Percentiles rank a stretch among this genome's conserved stretches.
Evolutionary conservation across 2,797 vertebrate genomes (phyloP).

Genomic region (Myotis myotis): DNA sequence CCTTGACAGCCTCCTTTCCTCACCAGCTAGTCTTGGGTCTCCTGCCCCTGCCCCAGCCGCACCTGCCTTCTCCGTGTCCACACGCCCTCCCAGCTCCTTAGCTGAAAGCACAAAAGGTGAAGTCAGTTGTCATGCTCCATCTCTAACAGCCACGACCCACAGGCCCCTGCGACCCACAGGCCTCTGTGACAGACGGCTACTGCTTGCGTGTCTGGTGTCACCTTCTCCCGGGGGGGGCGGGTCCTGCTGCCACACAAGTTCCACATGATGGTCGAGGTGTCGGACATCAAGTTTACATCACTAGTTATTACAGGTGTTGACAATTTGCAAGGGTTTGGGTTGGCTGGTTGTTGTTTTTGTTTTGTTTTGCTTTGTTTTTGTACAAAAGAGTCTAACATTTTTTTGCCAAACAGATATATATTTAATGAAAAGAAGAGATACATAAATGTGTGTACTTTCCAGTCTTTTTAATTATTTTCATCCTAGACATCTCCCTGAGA

Average conservation of each 20-base stretch:
- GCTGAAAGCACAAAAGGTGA: constrained; percentile 73
- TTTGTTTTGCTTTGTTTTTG: constrained; percentile 82
- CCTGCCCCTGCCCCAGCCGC: not conserved
- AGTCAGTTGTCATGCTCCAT: constrained; percentile 63
- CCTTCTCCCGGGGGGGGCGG: constrained; percentile 58
- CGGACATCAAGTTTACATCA: constrained; percentile 86
- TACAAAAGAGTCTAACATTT: constrained; percentile 87
- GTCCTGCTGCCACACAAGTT: constrained; percentile 56
- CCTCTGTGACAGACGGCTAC: not conserved
- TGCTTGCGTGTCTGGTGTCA: constrained; percentile 63
- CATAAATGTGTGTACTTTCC: constrained; percentile 83
- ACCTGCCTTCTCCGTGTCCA: constrained; percentile 68
- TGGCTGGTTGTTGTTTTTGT: not conserved
- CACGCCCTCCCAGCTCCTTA: constrained; percentile 64
- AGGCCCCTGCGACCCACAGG: not conserved
- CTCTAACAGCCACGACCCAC: constrained; percentile 49
- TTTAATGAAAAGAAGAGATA: constrained; percentile 88
- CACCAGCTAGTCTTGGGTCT: constrained; percentile 3
- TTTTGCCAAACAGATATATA: constrained; percentile 89
- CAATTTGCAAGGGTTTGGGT: constrained; percentile 83
- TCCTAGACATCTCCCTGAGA: constrained; percentile 80
- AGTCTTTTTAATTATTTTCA: constrained; percentile 84
- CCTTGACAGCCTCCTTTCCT: constrained; percentile 16
- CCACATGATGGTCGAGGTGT: constrained; percentile 82
- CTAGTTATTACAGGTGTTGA: constrained; percentile 83